A percentile compares a stretch with the other conserved stretches of the same genome.
Evolutionary conservation across 2,888 invertebrate species (phyloP).

Genomic region (Sceliomorpha sp.): DNA sequence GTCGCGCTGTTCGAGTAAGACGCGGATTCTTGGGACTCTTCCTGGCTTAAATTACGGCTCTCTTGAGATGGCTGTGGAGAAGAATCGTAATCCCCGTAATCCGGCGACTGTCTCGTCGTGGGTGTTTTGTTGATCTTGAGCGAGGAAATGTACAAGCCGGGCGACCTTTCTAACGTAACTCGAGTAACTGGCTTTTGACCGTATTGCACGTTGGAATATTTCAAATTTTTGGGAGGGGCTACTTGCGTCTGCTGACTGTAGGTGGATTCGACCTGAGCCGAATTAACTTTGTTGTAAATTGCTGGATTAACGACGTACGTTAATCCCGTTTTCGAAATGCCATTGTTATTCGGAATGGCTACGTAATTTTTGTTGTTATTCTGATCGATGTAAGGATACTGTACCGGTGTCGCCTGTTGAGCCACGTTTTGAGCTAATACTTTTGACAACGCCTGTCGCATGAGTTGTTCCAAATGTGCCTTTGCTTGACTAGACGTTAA

Average conservation of each 20-base stretch:
- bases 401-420: conserved; percentile 41
- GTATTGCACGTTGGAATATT: conserved; percentile 58
- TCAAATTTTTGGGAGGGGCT: conserved; percentile 51
- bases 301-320: conserved; percentile 68
- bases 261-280: conserved; percentile 43
- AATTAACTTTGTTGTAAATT: conserved; percentile 54
- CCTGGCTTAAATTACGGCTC: conserved; percentile 53
- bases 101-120: conserved; percentile 51
- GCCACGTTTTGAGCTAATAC: conserved; percentile 65
- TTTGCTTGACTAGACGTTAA: conserved; percentile 45
- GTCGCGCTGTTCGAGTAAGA: conserved; percentile 64
- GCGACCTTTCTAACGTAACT: conserved; percentile 63
- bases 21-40: conserved; percentile 54
- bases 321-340: conserved; percentile 69
- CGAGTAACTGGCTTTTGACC: conserved; percentile 62
- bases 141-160: conserved; percentile 65
- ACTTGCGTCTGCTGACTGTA: conserved; percentile 42
- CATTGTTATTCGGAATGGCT: conserved; percentile 27
- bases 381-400: conserved; percentile 44
- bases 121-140: conserved; percentile 55
- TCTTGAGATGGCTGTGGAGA: conserved; percentile 37
- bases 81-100: conserved; percentile 67
- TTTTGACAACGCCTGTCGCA: conserved; percentile 68
- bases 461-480: conserved; percentile 71
- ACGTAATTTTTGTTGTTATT: conserved; percentile 53